Percentiles rank a stretch among this genome's conserved stretches.
phyloP scores from a whole-genome alignment of 2,113 vertebrate species.

The Oriolus oriolus region DNA sequence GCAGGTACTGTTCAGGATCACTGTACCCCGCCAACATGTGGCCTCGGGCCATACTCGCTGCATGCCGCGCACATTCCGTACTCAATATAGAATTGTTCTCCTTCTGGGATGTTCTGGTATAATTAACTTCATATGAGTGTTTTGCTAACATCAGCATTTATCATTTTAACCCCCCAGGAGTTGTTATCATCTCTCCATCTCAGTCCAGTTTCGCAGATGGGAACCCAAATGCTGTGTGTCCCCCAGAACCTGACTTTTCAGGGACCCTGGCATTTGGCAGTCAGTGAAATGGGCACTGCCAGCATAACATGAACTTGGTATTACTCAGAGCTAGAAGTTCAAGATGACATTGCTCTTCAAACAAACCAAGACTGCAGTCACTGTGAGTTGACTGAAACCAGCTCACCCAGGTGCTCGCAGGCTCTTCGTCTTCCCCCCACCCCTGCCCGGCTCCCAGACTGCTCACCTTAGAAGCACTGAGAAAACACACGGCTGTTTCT shows the following conservation, averaged over 20 bases:
- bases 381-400: neutral
- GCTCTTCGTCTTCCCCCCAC: neutral
- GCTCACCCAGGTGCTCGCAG: neutral
- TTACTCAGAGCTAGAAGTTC: neutral
- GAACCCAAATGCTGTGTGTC: neutral
- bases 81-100: slow-evolving; percentile 24
- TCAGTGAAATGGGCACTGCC: neutral
- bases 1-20: slow-evolving; percentile 14
- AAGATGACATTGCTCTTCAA: neutral
- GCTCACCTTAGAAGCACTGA: neutral
- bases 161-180: neutral
- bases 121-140: slow-evolving; percentile 21
- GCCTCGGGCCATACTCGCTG: neutral
- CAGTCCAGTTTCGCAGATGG: neutral
- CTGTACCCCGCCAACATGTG: neutral
- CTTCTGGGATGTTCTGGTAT: slow-evolving; percentile 40
- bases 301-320: neutral
- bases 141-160: slow-evolving; percentile 19
- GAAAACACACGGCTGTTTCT: neutral
- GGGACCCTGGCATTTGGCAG: neutral
- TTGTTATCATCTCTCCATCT: neutral
- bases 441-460: neutral
- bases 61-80: neutral
- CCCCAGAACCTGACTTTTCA: neutral
- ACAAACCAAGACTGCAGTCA: neutral